Percentiles rank a stretch among this genome's conserved stretches.
Conservation (phyloP, 1,140 invertebrate genomes). For the Sipha flava region DNA sequence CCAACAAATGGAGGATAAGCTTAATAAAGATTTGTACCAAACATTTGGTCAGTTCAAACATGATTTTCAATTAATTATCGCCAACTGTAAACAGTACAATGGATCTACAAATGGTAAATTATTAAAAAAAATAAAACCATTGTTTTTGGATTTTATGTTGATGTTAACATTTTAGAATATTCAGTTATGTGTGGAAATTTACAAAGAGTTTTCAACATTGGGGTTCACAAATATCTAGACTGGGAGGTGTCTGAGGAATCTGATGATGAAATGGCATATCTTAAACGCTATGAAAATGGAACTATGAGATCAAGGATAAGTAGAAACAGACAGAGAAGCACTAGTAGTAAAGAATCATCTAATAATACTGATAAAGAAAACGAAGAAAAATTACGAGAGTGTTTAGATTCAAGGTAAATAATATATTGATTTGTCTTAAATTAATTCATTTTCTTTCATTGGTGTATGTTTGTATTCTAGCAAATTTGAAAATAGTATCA, state of each 20-base stretch:
- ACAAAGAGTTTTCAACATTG: conserved; percentile 65
- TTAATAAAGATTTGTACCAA: conserved; percentile 70
- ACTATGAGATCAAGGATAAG: conserved; percentile 40
- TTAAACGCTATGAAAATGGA: conserved; percentile 41
- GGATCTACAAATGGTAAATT: conserved; percentile 76
- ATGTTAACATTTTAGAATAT: conserved; percentile 55
- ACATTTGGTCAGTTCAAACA: conserved; percentile 69
- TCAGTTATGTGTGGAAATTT: conserved; percentile 78
- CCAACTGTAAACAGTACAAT: conserved; percentile 85
- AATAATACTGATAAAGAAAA: conserved; percentile 42
- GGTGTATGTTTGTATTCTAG: neutral
- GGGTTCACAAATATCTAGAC: conserved; percentile 70
- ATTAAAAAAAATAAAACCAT: neutral
- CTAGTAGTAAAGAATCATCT: conserved; percentile 43
- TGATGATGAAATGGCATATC: conserved; percentile 46
- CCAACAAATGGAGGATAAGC: conserved; percentile 75
- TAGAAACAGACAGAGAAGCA: conserved; percentile 37
- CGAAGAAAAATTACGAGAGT: conserved; percentile 32
- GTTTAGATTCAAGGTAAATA: neutral
- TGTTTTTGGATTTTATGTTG: neutral
- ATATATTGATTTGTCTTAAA: neutral
- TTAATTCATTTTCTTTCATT: neutral
- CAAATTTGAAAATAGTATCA: conserved; percentile 17
- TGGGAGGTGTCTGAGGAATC: conserved; percentile 68
- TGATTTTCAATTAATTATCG: conserved; percentile 82